Conservation (phyloP, 1,140 invertebrate genomes). For the Ditylenchus dipsaci region DNA sequence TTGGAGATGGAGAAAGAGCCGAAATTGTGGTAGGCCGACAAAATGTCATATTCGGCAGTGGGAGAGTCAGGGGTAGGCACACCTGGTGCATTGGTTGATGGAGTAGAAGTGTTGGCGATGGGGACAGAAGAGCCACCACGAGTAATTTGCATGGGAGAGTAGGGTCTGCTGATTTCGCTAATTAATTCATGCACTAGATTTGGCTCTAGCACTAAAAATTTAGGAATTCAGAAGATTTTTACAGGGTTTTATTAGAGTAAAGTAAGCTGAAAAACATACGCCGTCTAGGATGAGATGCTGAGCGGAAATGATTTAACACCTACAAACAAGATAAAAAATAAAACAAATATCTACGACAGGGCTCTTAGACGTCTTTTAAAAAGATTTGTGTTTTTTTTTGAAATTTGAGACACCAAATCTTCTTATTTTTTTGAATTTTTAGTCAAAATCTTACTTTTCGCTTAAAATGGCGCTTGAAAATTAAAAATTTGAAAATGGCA, state of each 20-base stretch:
- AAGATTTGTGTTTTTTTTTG: no score
- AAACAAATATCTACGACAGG: no score
- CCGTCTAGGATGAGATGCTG: neutral
- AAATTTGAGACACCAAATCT: no score
- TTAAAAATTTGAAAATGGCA: no score
- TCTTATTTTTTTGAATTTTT: no score
- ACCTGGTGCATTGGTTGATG: neutral
- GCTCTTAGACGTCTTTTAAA: no score
- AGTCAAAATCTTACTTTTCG: no score
- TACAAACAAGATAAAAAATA: neutral
- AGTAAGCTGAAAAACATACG: neutral
- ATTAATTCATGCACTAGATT: constrained; percentile 32
- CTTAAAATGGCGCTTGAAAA: no score
- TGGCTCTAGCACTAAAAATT: constrained; percentile 8
- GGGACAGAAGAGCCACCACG: no score
- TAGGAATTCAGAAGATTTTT: neutral
- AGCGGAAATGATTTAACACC: constrained; percentile 34
- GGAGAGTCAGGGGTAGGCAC: neutral
- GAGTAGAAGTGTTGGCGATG: neutral
- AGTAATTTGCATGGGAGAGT: constrained; percentile 20
- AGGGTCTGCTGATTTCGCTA: constrained; percentile 28
- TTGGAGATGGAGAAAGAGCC: neutral
- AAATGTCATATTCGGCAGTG: neutral
- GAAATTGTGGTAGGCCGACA: constrained; percentile 1
- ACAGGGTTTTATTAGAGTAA: neutral